Base-by-base conservation (phyloP, 2,113 vertebrate species). In the Ameiurus melas region DNA sequence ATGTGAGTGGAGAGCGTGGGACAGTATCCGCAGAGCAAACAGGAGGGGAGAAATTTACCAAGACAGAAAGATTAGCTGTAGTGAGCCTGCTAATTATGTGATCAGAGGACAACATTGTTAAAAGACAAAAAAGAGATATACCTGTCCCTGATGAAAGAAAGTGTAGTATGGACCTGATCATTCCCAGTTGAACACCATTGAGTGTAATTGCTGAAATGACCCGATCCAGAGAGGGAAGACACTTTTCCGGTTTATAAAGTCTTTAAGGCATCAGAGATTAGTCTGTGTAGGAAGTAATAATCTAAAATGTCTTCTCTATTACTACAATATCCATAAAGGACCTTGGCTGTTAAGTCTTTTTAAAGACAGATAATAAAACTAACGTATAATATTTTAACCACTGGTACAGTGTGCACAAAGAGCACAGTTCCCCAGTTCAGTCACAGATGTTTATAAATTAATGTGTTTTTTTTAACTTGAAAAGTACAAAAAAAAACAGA, bases 1-100 rank as follows among this genome's bases (percentile, higher is more conserved):
- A 88, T 88, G 87, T 88, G 87, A 75, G 27, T 16, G 39, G 53
- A 87, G 86, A 88, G 73, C 62, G 73, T 85, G 87, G 83, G 87
- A 88, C 87, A 79, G 75, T 53, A 58, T 68, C 39, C 53, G n/a
- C 27, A 58, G 62, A 70, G 83, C 73, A 85, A 85, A 80, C 39
- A 88, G 33, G 58, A 88, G 82, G 75, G 51, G 86, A 81, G 86
- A 87, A 71, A 62, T 82, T 82, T 55, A 71, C 51, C 17, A 80
- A 85, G 83, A 85, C 60, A 83, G 39, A 88, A 57, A 70, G 83
- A 79, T 80, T 84, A 88, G 82, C 58, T 9, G 36, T 62, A 68
- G 60, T 19, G 30, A 39, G 82, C 58, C 33, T 79, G n/a, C 43
- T 84, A 85, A 88, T 88, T 84, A 88, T 85, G 73, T 88, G 57